These are phyloP conservation scores for Cygnus olor DNA, from an alignment of 2,797 vertebrate species.

Conservation along the genomic window DNA sequence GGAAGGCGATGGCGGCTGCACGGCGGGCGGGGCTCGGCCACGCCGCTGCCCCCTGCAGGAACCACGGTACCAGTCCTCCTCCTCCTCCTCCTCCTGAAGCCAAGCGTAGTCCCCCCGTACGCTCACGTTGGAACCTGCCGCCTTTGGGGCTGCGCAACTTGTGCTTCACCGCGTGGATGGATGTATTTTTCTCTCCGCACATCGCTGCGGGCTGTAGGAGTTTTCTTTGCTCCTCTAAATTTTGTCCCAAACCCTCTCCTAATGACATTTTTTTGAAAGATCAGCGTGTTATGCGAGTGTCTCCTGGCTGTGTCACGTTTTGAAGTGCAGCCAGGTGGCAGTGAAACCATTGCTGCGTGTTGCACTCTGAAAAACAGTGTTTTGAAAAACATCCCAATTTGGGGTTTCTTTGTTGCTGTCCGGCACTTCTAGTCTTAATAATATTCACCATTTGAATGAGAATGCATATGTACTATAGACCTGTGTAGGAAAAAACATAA, in stretches of 20 bases:
- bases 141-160: neutral
- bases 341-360: neutral
- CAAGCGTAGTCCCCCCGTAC: neutral
- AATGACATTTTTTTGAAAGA: neutral
- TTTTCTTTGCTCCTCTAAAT: neutral
- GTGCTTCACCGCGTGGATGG: fast-evolving
- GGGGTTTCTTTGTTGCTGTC: neutral
- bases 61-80: too few species aligned
- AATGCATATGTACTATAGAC: neutral
- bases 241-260: neutral
- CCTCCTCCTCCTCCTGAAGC: too few species aligned
- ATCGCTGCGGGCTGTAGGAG: neutral
- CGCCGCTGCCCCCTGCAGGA: too few species aligned
- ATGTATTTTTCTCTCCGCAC: neutral
- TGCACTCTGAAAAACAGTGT: neutral
- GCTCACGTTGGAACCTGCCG: neutral
- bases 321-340: conserved; percentile 9
- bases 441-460: neutral
- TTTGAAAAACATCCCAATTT: neutral
- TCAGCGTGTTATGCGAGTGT: neutral
- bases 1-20: neutral
- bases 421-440: neutral
- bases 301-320: neutral
- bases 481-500: neutral
- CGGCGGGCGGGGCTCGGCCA: neutral